Evolutionary conservation across 1,140 invertebrate genomes (phyloP), one percentile per base, ranked within the genome.

Genomic region (Ostrea denselamellosa): DNA sequence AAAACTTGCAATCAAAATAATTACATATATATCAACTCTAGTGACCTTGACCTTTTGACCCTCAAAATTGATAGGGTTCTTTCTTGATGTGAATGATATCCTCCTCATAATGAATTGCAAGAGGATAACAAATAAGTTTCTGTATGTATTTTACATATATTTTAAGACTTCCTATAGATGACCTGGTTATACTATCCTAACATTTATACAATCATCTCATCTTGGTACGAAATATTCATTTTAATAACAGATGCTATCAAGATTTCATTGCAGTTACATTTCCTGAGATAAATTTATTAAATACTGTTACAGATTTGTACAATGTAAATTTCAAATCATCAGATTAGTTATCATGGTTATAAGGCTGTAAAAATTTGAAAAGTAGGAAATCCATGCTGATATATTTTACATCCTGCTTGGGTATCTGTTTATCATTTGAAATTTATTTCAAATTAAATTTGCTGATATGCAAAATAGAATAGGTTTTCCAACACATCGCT

Each of bases 231-330:
- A 62, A 62, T 62, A 19, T 62, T 62, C 14, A 19, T 62, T 62
- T 62, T 17, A 62, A 62, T 19, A 62, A 62, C 17, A 17, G n/a
- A 62, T 19, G 56, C 56, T 19, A 62, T 62, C 56, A 62, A 19
- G 56, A 7, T 5, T 19, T 62, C 56, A 62, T 19, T 62, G 56
- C 56, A 62, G 4, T 7, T n/a, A 7, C 8, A 77, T 77, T 77
- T 77, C 14, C 9, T 77, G 9, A 28, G 68, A 77, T 77, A 28
- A 14, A 77, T 34, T 2, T 77, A 14, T 77, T 77, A 28, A 22
- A 34, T 34, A 77, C 28, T 77, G 22, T 28, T 77, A 77, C 68
- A 77, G 10, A 34, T 77, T 77, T 77, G 68, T 77, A 77, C 65
- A 14, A 77, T 14, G 9, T 28, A 62, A 62, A 62, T 58, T 14